These are phyloP conservation scores for Cynodonichthys magdalenae DNA, from an alignment of 2,797 vertebrate species.

Conservation along the genomic window DNA sequence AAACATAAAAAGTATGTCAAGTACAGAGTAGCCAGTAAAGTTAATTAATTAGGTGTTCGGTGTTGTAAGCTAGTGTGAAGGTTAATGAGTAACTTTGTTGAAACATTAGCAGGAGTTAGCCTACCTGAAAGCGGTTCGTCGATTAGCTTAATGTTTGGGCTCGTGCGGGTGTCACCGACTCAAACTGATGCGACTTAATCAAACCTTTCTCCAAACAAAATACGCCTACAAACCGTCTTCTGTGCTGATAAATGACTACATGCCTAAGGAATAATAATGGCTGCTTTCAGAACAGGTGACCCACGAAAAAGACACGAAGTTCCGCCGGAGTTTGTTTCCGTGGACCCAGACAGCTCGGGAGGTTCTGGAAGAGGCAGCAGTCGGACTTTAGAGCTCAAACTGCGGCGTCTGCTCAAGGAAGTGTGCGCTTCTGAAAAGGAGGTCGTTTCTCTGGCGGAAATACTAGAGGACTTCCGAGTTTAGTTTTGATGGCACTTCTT, in stretches of 20 bases:
- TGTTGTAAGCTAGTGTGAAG: neutral
- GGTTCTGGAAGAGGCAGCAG: neutral
- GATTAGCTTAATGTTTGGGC: too few species aligned
- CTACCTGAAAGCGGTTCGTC: neutral
- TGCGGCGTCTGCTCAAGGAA: slow-evolving; percentile 21
- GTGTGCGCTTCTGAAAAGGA: slow-evolving; percentile 12
- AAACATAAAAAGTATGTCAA: neutral
- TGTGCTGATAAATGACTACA: neutral
- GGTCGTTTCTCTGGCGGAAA: slow-evolving; percentile 37
- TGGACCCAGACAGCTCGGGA: rapidly evolving
- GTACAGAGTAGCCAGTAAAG: neutral
- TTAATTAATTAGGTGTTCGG: neutral
- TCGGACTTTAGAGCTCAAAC: neutral
- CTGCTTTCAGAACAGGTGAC: neutral
- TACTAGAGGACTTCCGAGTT: neutral
- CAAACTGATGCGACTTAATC: too few species aligned
- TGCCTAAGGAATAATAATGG: neutral
- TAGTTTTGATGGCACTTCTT: neutral
- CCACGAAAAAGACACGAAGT: too few species aligned
- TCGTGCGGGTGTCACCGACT: neutral
- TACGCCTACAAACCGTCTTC: slow-evolving; percentile 12
- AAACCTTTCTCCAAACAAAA: neutral
- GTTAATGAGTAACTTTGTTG: neutral
- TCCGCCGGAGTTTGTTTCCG: neutral
- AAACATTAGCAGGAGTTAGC: neutral